phyloP scores from a whole-genome alignment of 2,113 vertebrate species.

The Electrona antarctica region DNA sequence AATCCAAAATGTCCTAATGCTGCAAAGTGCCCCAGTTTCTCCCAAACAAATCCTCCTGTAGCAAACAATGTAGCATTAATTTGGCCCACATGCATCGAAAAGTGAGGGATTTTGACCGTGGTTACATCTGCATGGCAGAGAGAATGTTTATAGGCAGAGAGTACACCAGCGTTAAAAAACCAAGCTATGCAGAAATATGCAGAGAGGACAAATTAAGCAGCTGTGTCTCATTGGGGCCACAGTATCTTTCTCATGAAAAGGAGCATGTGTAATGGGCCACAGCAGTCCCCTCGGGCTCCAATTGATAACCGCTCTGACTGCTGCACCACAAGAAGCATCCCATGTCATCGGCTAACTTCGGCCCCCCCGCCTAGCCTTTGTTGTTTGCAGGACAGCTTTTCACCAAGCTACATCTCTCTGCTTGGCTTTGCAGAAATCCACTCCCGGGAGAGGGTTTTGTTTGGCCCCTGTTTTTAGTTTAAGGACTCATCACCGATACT shows the following conservation, averaged over 20 bases:
- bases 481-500: conserved; percentile 24
- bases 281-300: conserved; percentile 14
- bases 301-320: conserved; percentile 16
- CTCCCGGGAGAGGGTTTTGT: conserved; percentile 1
- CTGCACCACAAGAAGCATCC: neutral
- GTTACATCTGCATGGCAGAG: no score
- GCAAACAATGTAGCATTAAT: no score
- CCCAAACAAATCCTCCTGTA: no score
- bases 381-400: conserved; percentile 9
- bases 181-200: neutral
- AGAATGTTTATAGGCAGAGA: neutral
- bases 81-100: no score
- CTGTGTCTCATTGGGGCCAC: conserved; percentile 19
- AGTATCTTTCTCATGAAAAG: conserved; percentile 14
- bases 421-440: conserved; percentile 3
- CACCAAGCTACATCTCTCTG: conserved; percentile 18
- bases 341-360: conserved; percentile 17
- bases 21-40: no score
- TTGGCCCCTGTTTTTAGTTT: conserved; percentile 27
- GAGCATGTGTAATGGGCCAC: conserved; percentile 26
- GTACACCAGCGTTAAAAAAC: neutral
- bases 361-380: conserved; percentile 20
- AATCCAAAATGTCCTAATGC: no score
- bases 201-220: conserved; percentile 11
- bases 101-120: neutral